Evolutionary conservation across 2,888 invertebrate species (phyloP).

Genomic region (Tenthredo scrophulariae): DNA sequence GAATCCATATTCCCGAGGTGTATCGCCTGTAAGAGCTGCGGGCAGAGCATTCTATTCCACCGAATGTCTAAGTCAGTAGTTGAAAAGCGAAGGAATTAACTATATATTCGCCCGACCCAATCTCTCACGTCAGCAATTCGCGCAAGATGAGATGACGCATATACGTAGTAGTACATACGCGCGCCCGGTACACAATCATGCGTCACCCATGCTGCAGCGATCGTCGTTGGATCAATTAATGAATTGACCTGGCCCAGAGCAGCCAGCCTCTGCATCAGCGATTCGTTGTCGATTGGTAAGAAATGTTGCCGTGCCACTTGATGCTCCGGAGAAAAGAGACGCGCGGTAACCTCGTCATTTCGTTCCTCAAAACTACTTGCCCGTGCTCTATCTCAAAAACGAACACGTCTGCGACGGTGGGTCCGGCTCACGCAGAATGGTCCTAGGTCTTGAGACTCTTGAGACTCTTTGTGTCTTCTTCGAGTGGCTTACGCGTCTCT

Average conservation of each 20-base stretch:
- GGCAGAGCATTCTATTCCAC: background rate
- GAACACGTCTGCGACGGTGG: background rate
- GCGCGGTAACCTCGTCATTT: background rate
- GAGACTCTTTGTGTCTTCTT: background rate
- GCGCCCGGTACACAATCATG: conserved; percentile 16
- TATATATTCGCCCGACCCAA: background rate
- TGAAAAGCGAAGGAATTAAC: background rate
- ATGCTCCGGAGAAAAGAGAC: background rate
- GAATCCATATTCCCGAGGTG: background rate
- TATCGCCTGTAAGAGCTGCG: background rate
- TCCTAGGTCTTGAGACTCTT: background rate
- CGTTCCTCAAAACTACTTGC: background rate
- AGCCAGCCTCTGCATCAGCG: conserved; percentile 19
- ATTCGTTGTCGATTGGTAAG: conserved; percentile 50
- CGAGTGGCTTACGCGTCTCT: conserved; percentile 2
- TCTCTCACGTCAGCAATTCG: conserved; percentile 3
- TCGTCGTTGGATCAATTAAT: conserved; percentile 46
- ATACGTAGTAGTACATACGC: background rate
- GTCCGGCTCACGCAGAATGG: background rate
- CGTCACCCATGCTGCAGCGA: conserved; percentile 41
- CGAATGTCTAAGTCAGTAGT: background rate
- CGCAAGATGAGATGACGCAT: conserved; percentile 38
- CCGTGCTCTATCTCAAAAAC: conserved; percentile 34
- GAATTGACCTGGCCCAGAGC: conserved; percentile 37
- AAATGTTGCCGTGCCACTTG: conserved; percentile 26